These are phyloP conservation scores for Xenopus petersii DNA, from an alignment of 2,797 vertebrate species.

Conservation along the genomic window DNA sequence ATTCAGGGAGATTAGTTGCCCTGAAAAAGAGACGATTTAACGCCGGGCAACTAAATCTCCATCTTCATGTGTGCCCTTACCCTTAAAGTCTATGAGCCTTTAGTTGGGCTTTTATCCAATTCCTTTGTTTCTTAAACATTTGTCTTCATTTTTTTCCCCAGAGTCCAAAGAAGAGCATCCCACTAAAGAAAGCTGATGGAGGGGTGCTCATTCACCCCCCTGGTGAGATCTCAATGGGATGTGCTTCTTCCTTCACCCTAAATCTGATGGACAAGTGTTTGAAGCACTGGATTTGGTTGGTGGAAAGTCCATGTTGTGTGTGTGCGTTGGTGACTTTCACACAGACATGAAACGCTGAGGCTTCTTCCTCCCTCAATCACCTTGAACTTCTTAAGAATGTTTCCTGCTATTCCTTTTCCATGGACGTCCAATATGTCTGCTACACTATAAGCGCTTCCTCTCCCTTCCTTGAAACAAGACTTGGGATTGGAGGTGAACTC, in stretches of 20 bases:
- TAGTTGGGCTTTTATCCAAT: too few species aligned
- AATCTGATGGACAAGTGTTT: neutral
- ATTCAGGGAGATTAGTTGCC: too few species aligned
- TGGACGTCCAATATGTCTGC: too few species aligned
- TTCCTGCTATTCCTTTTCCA: too few species aligned
- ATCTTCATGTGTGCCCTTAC: too few species aligned
- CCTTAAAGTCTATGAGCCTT: too few species aligned
- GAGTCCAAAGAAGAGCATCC: constrained; percentile 11
- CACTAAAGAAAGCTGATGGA: constrained; percentile 8
- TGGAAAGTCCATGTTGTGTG: neutral
- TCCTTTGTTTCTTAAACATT: neutral
- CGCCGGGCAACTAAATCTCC: too few species aligned
- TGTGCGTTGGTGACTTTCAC: neutral
- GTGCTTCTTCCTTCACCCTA: neutral
- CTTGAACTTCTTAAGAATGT: neutral
- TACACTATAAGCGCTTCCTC: too few species aligned
- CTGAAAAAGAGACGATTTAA: too few species aligned
- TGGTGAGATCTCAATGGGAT: neutral
- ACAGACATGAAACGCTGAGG: neutral
- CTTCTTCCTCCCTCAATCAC: neutral
- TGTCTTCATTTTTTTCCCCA: neutral
- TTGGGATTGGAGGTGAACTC: too few species aligned
- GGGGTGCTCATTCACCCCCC: neutral
- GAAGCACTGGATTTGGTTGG: neutral
- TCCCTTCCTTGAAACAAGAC: too few species aligned